Evolutionary conservation across 2,888 invertebrate species (phyloP), one percentile per base, ranked within the genome.

Genomic region (Pseudeuparius sepicola): DNA sequence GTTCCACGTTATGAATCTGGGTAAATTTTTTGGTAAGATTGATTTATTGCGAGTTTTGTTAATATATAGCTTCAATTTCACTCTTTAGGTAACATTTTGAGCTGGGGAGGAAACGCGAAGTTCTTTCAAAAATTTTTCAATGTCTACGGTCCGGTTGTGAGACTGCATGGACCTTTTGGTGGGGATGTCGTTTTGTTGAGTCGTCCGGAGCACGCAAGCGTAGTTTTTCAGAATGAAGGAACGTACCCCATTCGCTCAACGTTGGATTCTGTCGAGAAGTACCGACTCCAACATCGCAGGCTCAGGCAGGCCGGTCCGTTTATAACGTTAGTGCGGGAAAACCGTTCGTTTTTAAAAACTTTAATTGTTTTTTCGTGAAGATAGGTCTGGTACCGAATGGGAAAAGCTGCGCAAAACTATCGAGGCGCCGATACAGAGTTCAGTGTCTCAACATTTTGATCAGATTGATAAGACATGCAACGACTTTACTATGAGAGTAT

Each of bases 111-210:
- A 13, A 65, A 65, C 37, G 42, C 61, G 5, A 56, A 56, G 5
- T 59, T 68, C 2, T 58, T 67, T 33, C 60, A 58, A 15, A 65
- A 61, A 43, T 48, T 70, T 4, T 61, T 68, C 41, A 59, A 67
- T 31, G 59, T 63, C 41, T 78, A 78, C 43, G 78, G 78, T 1
- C 75, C 78, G 1, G 68, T 78, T 2, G 76, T 78, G 5, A 67
- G 77, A 31, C 65, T 78, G 31, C 68, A 74, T 13, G 76, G 75
- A 14, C 75, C 76, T 0, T 63, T 78, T 25, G 73, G 75, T 1
- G 67, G 69, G 2, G 73, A 78, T 44, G 70, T 78, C 12, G 72
- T 78, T 3, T 62, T 78, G 40, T 59, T 78, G 28, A 72, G 67
- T 50, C 68, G 75, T 32, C 76, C 78, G 0, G 76, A 76, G 37